Evolutionary conservation across 1,140 invertebrate genomes (phyloP).

Genomic region (Phymastichus coffea): DNA sequence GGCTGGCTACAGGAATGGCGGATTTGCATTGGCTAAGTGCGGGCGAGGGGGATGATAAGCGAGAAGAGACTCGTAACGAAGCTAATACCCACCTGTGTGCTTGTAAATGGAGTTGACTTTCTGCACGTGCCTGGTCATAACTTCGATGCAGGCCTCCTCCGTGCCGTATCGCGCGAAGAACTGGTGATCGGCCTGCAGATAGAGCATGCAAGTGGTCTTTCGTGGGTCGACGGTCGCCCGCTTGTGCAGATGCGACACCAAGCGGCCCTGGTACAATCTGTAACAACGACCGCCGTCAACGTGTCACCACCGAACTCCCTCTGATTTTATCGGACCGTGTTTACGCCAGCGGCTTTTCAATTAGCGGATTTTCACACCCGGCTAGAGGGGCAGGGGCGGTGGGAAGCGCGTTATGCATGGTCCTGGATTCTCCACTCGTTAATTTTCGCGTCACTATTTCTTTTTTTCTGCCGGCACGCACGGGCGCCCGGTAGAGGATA

Average conservation of each 20-base stretch:
- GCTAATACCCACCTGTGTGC: conserved; percentile 71
- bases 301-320: background rate
- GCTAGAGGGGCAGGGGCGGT: no score
- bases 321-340: background rate
- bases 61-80: background rate
- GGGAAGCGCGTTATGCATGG: no score
- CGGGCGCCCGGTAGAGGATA: no score
- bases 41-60: background rate
- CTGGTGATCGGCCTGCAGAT: conserved; percentile 92
- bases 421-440: no score
- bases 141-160: conserved; percentile 92
- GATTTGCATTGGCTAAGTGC: conserved; percentile 6
- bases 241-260: conserved; percentile 65
- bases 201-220: conserved; percentile 86
- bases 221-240: conserved; percentile 74
- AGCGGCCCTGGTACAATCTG: conserved; percentile 46
- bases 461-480: no score
- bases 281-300: background rate
- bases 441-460: no score
- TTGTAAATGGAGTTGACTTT: conserved; percentile 91
- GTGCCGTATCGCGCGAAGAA: conserved; percentile 90
- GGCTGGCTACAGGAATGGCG: no score
- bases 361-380: conserved; percentile 7
- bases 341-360: conserved; percentile 2
- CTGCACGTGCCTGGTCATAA: conserved; percentile 92